Evolutionary conservation across 2,888 invertebrate genomes (phyloP).

Genomic region (Xanthorhoe spadicearia): DNA sequence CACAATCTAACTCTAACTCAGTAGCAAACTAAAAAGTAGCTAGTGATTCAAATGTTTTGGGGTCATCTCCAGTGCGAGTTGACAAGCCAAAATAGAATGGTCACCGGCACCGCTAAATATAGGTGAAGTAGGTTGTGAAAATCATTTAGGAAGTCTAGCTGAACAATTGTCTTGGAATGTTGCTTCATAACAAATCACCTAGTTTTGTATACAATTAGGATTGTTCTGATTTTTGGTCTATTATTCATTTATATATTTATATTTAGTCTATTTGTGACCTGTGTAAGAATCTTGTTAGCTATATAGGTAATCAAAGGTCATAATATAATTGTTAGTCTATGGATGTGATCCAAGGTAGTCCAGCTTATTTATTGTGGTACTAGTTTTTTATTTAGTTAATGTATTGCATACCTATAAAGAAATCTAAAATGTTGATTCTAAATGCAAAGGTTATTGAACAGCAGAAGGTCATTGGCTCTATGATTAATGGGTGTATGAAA

Average conservation of each 20-base stretch:
- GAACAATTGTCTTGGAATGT: conserved; percentile 18
- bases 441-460: conserved; percentile 4
- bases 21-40: conserved; percentile 28
- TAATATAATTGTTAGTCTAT: no score
- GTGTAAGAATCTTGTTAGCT: no score
- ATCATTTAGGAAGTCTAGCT: conserved; percentile 29
- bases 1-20: conserved; percentile 24
- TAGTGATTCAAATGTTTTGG: conserved; percentile 33
- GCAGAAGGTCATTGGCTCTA: conserved; percentile 5
- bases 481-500: background rate
- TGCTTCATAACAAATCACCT: conserved; percentile 11
- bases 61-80: conserved; percentile 35
- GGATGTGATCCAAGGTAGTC: no score
- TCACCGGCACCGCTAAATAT: conserved; percentile 41
- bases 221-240: no score
- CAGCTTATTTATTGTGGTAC: no score
- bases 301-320: no score
- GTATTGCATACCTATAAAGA: no score
- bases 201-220: background rate
- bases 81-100: conserved; percentile 35
- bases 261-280: no score
- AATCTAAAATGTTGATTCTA: no score
- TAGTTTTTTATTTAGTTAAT: no score
- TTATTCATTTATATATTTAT: no score
- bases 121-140: conserved; percentile 34